Evolutionary conservation across 1,140 invertebrate species (phyloP).

Genomic region (Lycorma delicatula): DNA sequence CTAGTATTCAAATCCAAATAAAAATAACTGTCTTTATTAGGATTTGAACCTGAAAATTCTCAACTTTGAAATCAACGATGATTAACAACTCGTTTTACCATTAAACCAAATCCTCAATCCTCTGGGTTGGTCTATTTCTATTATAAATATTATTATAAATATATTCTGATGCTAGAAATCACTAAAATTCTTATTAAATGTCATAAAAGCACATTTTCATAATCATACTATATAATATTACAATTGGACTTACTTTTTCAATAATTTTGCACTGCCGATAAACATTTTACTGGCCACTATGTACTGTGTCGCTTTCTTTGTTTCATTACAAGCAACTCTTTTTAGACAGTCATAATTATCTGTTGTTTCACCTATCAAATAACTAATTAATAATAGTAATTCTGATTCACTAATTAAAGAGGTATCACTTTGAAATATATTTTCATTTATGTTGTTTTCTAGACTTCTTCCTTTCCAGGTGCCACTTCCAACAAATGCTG

Average conservation of each 20-base stretch:
- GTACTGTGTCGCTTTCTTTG: constrained; percentile 61
- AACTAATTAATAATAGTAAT: constrained; percentile 54
- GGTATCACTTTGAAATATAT: constrained; percentile 37
- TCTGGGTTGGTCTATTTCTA: background rate
- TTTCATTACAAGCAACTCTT: constrained; percentile 63
- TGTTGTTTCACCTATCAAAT: constrained; percentile 53
- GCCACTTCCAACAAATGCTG: constrained; percentile 62
- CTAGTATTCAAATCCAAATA: no score
- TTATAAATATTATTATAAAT: background rate
- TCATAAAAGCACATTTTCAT: background rate
- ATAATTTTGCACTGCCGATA: constrained; percentile 55
- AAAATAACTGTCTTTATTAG: no score
- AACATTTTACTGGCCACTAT: constrained; percentile 62
- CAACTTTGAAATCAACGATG: no score
- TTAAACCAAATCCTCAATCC: background rate
- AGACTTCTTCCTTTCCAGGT: constrained; percentile 39
- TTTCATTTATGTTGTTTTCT: constrained; percentile 45
- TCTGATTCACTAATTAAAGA: constrained; percentile 52
- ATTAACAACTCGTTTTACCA: background rate
- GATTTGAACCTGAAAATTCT: no score
- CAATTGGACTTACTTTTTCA: constrained; percentile 49
- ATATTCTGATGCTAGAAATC: background rate
- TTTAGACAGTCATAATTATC: constrained; percentile 62
- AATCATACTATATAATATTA: background rate
- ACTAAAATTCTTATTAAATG: background rate